Base-by-base conservation (phyloP, 2,888 invertebrate species). In the Campoplex nolae region DNA sequence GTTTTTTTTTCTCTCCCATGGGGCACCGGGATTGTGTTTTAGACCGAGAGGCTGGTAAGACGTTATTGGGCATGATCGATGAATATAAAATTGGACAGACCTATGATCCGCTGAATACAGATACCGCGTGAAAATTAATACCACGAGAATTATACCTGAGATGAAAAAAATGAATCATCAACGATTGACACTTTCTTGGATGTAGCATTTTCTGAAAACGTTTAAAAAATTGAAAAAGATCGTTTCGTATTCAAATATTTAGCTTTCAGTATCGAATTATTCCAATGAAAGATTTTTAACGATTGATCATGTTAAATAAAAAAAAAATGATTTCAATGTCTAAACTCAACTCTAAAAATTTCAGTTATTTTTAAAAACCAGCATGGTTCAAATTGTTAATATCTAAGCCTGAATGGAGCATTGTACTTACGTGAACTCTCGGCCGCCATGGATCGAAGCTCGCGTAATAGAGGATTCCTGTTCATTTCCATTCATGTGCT, bases 401-500 rank as follows among this genome's bases (percentile, higher is more conserved):
- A n/a, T 51, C 42, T 9, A 9, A 42, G 16, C 9, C 16, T 35
- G 18, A 48, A 68, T 56, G 65, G 7, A 35, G 13, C n/a, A 76
- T 75, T 68, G 56, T 83, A 83, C 82, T 83, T 83, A 76, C 82
- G 70, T 70, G 65, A 81, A 51, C 42, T 81, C 74, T 83, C n/a
- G 13, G 23, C 70, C 48, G 45, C 23, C 68, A 16, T 38, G 35
- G 42, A 71, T 75, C 42, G 56, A 42, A 56, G 18, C 68, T 45
- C 35, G 74, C 23, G 68, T 28, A 54, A 67, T 74, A 38, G 38
- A 71, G 58, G 62, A 23, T 68, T 8, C 28, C 48, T 67, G 32
- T 65, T 42, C 88, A 91, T 93, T 83, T 93, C 32, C 23, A 73
- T 74, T 28, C 42, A 28, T 23, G 16, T 32, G 65, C 58, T 76